Percentiles rank a stretch among this genome's conserved stretches.
These are phyloP conservation scores for Drosophila persimilis DNA, from an alignment of 1,140 invertebrate genomes.

Conservation along the genomic window DNA sequence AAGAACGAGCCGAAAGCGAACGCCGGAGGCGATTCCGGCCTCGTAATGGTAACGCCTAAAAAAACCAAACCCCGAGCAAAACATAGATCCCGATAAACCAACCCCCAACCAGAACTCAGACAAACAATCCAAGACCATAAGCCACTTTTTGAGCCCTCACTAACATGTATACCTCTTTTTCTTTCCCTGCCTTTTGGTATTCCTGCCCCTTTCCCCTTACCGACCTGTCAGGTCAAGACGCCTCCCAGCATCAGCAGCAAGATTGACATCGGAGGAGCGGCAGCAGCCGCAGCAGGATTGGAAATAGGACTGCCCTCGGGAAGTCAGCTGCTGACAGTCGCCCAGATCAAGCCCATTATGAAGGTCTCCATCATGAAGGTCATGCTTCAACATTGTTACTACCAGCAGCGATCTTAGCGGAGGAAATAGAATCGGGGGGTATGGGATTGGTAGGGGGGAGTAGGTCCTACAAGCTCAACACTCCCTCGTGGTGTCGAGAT, in stretches of 20 bases:
- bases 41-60: constrained; percentile 72
- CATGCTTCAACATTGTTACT: constrained; percentile 11
- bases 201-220: not conserved
- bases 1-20: constrained; percentile 88
- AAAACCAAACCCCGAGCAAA: not conserved
- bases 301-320: not conserved
- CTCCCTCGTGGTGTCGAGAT: constrained; percentile 10
- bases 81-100: not conserved
- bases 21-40: constrained; percentile 47
- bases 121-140: not conserved
- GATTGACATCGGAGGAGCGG: constrained; percentile 42
- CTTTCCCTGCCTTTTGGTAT: not conserved
- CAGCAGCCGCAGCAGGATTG: not conserved
- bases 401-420: not conserved
- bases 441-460: not conserved
- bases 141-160: not conserved
- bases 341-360: constrained; percentile 75
- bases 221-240: constrained; percentile 41
- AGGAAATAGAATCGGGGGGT: constrained; percentile 8
- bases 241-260: constrained; percentile 71
- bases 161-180: constrained; percentile 12
- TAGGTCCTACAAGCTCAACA: constrained; percentile 29
- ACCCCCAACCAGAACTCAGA: not conserved
- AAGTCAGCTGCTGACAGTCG: constrained; percentile 48
- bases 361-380: constrained; percentile 69